These are phyloP conservation scores for Pentalonia nigronervosa DNA, from an alignment of 1,140 invertebrate genomes.

Conservation along the genomic window DNA sequence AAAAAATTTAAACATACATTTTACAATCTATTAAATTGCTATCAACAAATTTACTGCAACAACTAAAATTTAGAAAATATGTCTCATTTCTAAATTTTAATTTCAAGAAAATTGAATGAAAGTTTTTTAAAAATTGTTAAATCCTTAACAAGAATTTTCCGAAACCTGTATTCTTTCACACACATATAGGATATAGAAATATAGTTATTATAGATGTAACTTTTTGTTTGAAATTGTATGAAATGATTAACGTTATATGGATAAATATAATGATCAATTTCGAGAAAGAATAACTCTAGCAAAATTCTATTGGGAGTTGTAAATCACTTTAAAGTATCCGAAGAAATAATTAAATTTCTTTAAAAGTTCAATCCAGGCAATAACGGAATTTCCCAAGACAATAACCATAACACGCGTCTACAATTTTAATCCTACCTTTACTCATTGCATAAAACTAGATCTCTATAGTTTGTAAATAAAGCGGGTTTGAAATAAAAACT, in stretches of 20 bases:
- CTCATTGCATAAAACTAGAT: neutral
- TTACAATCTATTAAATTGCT: too few species aligned
- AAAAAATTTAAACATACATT: too few species aligned
- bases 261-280: neutral
- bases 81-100: neutral
- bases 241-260: neutral
- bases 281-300: neutral
- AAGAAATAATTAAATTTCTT: slow-evolving; percentile 42
- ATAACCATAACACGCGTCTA: neutral
- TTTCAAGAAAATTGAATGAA: neutral
- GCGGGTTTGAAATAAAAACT: neutral
- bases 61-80: neutral
- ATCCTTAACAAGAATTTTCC: neutral
- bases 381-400: slow-evolving; percentile 16
- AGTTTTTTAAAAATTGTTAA: neutral
- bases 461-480: neutral
- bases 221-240: neutral
- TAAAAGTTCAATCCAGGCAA: neutral
- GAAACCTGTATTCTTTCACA: neutral
- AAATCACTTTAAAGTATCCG: slow-evolving; percentile 34
- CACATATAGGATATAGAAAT: neutral
- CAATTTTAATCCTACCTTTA: neutral
- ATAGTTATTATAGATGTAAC: neutral
- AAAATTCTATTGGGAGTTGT: neutral
- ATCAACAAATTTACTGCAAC: too few species aligned